Evolutionary conservation across 2,113 vertebrate species (phyloP), one percentile per base, ranked within the genome.

Genomic region (Piprites chloris): DNA sequence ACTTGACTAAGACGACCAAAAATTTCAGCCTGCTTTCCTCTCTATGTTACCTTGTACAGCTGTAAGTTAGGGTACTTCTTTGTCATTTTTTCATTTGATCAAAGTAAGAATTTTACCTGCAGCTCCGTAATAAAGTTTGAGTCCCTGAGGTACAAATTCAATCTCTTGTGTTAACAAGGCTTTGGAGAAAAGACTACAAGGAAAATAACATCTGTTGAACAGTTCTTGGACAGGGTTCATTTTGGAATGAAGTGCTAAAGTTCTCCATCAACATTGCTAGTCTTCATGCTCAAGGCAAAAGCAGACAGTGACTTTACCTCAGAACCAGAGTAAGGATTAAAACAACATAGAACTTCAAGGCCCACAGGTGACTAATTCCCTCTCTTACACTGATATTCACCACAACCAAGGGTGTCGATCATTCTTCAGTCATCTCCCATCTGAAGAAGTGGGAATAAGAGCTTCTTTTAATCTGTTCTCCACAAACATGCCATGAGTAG

Each of bases 121-220:
- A 93, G 30, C 73, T 94, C 74, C 10, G 0, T 81, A 81, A 92
- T 89, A 81, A 93, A 92, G 30, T 76, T 94, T 80, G 85, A 91
- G 46, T 58, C 90, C 75, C 73, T 75, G 73, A 87, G 72, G 84
- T 95, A 93, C 20, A 91, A 92, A 96, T 93, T 65, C 89, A 94
- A 84, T 68, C 85, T 93, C 15, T 80, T 35, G 27, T 95, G 85
- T 91, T 96, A 93, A 96, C 94, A 87, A 95, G 73, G 18, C 84
- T 83, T 86, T 47, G 37, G 91, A 94, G 81, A 88, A 91, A 96
- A 93, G 41, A 72, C 83, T 93, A 92, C 83, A 67, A 90, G 89
- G 50, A 86, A 93, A 95, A 94, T 82, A 91, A 72, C 85, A 95
- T 91, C 89, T 85, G 85, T 87, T 94, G 87, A 90, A 85, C 82